Base-by-base conservation (phyloP, 2,113 vertebrate species). In the Bambusicola thoracicus region DNA sequence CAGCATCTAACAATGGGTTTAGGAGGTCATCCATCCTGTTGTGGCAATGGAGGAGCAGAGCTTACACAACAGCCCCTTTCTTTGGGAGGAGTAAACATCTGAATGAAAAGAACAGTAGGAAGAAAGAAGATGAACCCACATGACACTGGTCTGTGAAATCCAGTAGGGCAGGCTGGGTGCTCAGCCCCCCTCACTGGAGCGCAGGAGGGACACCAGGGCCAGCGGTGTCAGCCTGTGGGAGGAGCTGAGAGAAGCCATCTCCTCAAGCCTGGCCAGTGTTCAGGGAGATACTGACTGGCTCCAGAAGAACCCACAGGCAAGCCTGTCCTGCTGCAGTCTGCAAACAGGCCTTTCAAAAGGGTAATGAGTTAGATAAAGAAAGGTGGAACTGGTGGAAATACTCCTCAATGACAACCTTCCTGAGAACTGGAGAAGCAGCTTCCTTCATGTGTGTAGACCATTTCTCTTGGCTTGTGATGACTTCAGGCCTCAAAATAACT, bases 371-470 rank as follows among this genome's bases (percentile, higher is more conserved):
- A 87, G 73, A 51, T 72, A 86, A 88, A 90, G 91, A 78, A 69
- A 72, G 63, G 38, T 36, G 19, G 66, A 85, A 13, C 17, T 68
- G n/a, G 40, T 68, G 43, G 56, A 65, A 75, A 40, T 56, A 32
- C 13, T 86, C 5, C 69, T 88, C 38, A 91, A 84, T 53, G 73
- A 46, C 51, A 74, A 68, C 13, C 48, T 86, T 87, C 62, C 77
- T 92, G 76, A 88, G 69, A 94, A 88, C 40, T 62, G 90, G 12
- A 95, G 85, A 92, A 95, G 85, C 90, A 94, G 72, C 18, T 65
- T 72, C 8, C 51, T 89, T 56, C 13, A 30, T 20, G 27, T 56
- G 86, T 88, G 48, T 65, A 95, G 69, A 81, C 32, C 59, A 44
- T 72, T 84, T 56, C 65, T 79, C 69, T 90, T 61, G 85, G 56